Evolutionary conservation across 2,888 invertebrate genomes (phyloP).

Genomic region (Furcula furcula): DNA sequence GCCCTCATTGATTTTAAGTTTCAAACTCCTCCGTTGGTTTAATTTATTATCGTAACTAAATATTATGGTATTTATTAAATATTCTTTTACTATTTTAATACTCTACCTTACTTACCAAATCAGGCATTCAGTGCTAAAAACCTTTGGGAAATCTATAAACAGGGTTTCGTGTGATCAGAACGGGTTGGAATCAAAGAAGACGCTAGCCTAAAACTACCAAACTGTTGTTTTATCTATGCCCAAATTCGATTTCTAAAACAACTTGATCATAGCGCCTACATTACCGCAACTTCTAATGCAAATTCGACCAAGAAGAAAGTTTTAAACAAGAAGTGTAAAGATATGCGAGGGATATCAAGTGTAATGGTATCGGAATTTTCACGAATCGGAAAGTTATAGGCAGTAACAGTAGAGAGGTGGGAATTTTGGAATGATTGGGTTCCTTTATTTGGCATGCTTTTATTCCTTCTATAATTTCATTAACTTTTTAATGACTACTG

Average conservation of each 20-base stretch:
- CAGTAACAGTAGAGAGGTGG: slow-evolving; percentile 48
- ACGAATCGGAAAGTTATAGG: slow-evolving; percentile 71
- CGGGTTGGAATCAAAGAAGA: slow-evolving; percentile 65
- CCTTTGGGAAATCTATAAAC: slow-evolving; percentile 48
- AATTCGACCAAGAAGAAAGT: slow-evolving; percentile 73
- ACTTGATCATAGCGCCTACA: slow-evolving; percentile 76
- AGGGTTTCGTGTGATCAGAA: slow-evolving; percentile 58
- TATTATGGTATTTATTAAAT: too few relatives aligned
- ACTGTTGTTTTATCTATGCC: slow-evolving; percentile 65
- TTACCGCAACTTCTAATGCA: slow-evolving; percentile 76
- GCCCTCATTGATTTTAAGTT: slow-evolving; percentile 10
- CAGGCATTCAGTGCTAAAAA: slow-evolving; percentile 44
- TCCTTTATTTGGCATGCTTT: slow-evolving; percentile 65
- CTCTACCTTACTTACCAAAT: slow-evolving; percentile 51
- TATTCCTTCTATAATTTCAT: slow-evolving; percentile 58
- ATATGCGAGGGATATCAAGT: slow-evolving; percentile 70
- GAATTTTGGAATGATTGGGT: slow-evolving; percentile 50
- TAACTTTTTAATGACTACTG: slow-evolving; percentile 49
- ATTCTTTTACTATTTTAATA: too few relatives aligned
- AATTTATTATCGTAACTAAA: slow-evolving; percentile 15
- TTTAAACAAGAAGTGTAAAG: slow-evolving; percentile 71
- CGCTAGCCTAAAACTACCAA: slow-evolving; percentile 77
- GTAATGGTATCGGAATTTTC: slow-evolving; percentile 75
- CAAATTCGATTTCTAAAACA: slow-evolving; percentile 74
- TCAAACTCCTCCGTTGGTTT: too few relatives aligned